Evolutionary conservation across 2,888 invertebrate species (phyloP).

Genomic region (Oscheius myriophilus): DNA sequence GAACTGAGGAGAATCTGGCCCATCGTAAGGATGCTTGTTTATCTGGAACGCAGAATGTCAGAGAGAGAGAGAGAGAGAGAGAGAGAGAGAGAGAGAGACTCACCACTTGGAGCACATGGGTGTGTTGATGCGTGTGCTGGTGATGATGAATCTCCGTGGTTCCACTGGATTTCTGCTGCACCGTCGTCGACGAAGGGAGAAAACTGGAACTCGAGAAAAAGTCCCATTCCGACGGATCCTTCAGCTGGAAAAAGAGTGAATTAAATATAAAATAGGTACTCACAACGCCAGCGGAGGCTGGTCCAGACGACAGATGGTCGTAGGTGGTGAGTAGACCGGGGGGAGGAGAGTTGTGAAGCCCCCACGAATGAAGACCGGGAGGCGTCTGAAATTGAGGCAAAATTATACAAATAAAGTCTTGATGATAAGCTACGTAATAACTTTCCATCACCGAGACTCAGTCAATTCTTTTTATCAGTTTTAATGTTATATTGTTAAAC

Average conservation of each 20-base stretch:
- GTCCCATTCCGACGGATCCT: slow-evolving; percentile 28
- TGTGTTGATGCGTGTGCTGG: slow-evolving; percentile 48
- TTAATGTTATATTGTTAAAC: too few relatives aligned
- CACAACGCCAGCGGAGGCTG: neutral
- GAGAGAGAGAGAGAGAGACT: slow-evolving; percentile 6
- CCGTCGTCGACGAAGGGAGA: neutral
- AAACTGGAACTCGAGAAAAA: slow-evolving; percentile 4
- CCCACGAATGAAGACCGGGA: too few relatives aligned
- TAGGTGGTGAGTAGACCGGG: too few relatives aligned
- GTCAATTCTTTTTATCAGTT: too few relatives aligned
- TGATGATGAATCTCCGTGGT: slow-evolving; percentile 41
- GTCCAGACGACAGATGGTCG: slow-evolving; percentile 4
- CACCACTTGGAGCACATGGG: slow-evolving; percentile 50
- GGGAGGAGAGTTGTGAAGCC: too few relatives aligned
- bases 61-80: neutral
- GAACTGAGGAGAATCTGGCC: slow-evolving; percentile 1
- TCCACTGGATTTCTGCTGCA: neutral
- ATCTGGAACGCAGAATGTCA: slow-evolving; percentile 14
- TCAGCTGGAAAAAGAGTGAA: slow-evolving; percentile 27
- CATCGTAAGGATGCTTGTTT: slow-evolving; percentile 21
- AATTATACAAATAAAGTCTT: too few relatives aligned
- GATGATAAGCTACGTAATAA: too few relatives aligned
- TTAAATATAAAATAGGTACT: neutral
- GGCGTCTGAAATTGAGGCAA: too few relatives aligned
- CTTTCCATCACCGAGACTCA: too few relatives aligned